Base-by-base conservation (phyloP, 2,888 invertebrate species). In the Diplolepis rosae region DNA sequence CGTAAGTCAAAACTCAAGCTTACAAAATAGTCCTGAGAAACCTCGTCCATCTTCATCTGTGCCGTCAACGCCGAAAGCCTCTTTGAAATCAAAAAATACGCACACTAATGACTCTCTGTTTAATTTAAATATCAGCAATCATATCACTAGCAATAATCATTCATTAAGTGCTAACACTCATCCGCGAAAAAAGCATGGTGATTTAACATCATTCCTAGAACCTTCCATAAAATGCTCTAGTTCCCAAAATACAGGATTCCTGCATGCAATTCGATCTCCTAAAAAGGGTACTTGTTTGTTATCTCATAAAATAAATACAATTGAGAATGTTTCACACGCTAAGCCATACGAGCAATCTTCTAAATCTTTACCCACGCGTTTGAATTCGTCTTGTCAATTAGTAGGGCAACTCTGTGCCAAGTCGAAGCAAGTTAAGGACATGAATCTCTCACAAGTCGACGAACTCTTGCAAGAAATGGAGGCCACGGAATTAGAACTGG, bases 401-500 rank as follows among this genome's bases (percentile, higher is more conserved):
- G n/a, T n/a, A 77, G 80, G 81, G 51, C 75, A 82, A 70, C 77
- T 78, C 35, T 70, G 70, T 24, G 71, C 71, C 11, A 75, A 80
- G 35, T 65, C 66, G 11, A 83, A 75, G 66, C 68, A 72, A 7
- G 71, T 84, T 28, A 77, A 80, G 54, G 83, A 86, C 18, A 87
- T 89, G 82, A 88, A 87, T 74, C 80, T 89, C 18, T 80, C 84
- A 6, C 89, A 90, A 75, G 88, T 90, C 0, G 87, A 90, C 51
- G 85, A 88, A 50, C 80, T 90, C 69, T 79, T 90, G 32, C 84
- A 86, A 70, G 87, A 89, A 73, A 88, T 90, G 83, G 90, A 90
- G 75, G 80, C 80, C 15, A 87, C 88, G 3, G 88, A 90, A 65
- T 81, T 82, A 52, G 85, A 87, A 76, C 82, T 89, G 39, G 86